Evolutionary conservation across 1,140 invertebrate genomes (phyloP), one percentile per base, ranked within the genome.

Genomic region (Calephelis virginiensis): DNA sequence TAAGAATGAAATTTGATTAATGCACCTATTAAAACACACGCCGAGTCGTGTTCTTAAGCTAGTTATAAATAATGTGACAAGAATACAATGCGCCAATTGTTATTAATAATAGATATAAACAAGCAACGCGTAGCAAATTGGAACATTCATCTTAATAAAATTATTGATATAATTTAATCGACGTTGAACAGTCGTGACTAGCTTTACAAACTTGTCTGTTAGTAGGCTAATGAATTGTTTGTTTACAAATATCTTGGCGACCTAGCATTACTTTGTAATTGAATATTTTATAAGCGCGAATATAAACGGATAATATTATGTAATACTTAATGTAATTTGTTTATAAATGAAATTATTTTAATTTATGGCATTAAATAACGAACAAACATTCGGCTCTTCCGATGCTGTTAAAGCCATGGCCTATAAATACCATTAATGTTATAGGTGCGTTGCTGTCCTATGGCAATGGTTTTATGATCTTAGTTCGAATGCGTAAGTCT

Each of bases 201-300:
- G 50, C 17, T 28, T 56, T 28, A 56, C 50, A 56, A 56, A 56
- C 50, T 56, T 56, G 50, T 56, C 28, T 14, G 50, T 56, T 56
- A 37, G 50, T 56, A 56, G 50, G 50, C 50, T 56, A 56, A 56
- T 56, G 38, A 65, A 67, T 53, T 62, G 60, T 62, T 67, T 62
- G 66, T 67, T 62, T 56, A 56, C 50, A 28, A 56, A 56, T 53
- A 53, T 56, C 50, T 37, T 10, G 50, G 50, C 50, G 50, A 56
- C 50, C 50, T 56, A 56, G 17, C 50, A 56, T 56, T 56, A 13
- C 50, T 56, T 56, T 56, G 50, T 56, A 56, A 56, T 56, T 56
- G 50, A 11, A 56, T 28, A 56, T 56, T 56, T 56, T 37, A 37
- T 28, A 56, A 28, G 50, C 11, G 17, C 9, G 28, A 28, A 56